Base-by-base conservation (phyloP, 2,113 vertebrate genomes). In the Orthonyx spaldingii region DNA sequence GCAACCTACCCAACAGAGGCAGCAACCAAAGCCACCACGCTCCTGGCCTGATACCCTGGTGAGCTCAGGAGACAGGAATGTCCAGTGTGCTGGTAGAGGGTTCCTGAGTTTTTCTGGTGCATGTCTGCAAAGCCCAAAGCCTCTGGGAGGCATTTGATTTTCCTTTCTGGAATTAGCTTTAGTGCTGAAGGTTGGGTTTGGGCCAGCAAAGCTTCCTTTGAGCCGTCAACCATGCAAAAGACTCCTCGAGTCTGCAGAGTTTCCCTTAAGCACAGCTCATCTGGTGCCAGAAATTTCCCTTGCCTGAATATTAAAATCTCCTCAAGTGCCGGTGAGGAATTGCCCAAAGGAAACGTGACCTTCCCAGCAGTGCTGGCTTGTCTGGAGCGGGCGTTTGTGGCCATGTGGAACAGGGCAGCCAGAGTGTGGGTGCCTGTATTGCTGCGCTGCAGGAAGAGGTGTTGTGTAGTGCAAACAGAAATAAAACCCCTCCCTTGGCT, bases 171-270 rank as follows among this genome's bases (percentile, higher is more conserved):
- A 94, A 92, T 96, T 84, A 96, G 33, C 90, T 93, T 90, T 88
- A 95, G 83, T 57, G 94, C 93, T 95, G 92, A 94, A 94, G 83
- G 37, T 96, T 97, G 96, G 94, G 59, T 68, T 88, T 55, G 72
- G 80, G 96, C 94, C 96, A 97, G 83, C 41, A 87, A 92, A 92
- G 44, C 96, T 95, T 97, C 95, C 95, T 95, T 81, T 94, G 92
- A 84, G 95, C 94, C 3, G 0, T 91, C 9, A 17, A 65, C 94
- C 4, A 2, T 93, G 94, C 69, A 57, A 70, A 86, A 89, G 76
- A 50, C 91, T 96, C 66, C 77, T 87, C 0, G 2, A 84, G 65
- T 94, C 92, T 89, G 41, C 85, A 84, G 76, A 23, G 0, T 92
- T 96, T 96, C 79, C 83, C 92, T 92, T 84, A 84, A 94, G 94